Conservation (phyloP, 2,113 vertebrate species). For the Erythrocebus patas region DNA sequence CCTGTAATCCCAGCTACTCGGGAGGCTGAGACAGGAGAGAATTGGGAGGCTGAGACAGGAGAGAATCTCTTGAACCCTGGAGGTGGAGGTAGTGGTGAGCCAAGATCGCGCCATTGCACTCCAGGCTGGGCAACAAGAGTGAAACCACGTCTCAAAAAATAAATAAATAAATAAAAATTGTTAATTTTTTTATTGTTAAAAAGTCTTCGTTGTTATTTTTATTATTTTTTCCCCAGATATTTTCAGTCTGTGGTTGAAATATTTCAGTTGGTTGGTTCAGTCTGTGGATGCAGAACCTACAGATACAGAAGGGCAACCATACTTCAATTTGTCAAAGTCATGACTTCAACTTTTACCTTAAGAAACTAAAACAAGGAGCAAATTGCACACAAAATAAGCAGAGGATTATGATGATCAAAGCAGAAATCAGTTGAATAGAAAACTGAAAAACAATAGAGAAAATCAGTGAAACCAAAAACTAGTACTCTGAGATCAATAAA, state of each 20-base stretch:
- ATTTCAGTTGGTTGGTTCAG: background rate
- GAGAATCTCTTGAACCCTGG: too few species aligned
- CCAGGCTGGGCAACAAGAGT: too few species aligned
- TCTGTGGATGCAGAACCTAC: background rate
- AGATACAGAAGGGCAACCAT: background rate
- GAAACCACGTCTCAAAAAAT: too few species aligned
- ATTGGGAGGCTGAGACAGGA: too few species aligned
- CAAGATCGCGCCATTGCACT: too few species aligned
- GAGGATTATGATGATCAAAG: background rate
- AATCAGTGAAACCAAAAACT: background rate
- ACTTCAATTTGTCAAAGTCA: background rate
- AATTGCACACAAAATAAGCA: background rate
- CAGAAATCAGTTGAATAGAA: conserved; percentile 2
- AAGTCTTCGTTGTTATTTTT: background rate
- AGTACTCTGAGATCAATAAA: background rate
- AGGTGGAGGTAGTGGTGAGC: too few species aligned
- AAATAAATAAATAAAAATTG: too few species aligned
- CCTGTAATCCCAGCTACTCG: too few species aligned
- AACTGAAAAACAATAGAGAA: conserved; percentile 23
- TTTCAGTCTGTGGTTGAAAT: background rate
- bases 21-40: too few species aligned
- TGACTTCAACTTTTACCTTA: background rate
- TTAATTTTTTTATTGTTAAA: too few species aligned
- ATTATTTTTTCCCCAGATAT: background rate
- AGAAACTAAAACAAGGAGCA: background rate